phyloP scores from a whole-genome alignment of 2,797 vertebrate species.

The Tachyglossus aculeatus region DNA sequence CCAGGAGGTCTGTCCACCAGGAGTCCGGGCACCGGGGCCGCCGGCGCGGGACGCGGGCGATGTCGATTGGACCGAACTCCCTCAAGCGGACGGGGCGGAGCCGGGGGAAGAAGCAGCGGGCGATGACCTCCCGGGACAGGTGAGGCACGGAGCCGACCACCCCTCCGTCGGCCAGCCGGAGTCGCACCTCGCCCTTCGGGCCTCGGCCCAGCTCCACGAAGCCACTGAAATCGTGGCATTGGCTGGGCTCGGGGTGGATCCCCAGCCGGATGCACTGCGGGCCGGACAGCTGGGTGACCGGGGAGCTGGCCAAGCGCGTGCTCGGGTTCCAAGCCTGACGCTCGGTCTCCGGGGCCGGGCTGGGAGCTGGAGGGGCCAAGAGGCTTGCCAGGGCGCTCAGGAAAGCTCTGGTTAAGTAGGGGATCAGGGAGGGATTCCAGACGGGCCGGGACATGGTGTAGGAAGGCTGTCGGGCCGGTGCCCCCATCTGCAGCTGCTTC shows the following conservation, averaged over 20 bases:
- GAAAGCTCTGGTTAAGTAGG: too few relatives aligned
- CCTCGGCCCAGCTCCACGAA: conserved; percentile 23
- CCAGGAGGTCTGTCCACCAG: conserved; percentile 32
- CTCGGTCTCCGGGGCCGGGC: background rate
- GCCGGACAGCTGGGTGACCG: background rate
- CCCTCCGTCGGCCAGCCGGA: background rate
- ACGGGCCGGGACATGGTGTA: too few relatives aligned
- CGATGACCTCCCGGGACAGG: conserved; percentile 51
- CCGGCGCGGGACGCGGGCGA: conserved; percentile 12
- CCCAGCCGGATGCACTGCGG: conserved; percentile 22
- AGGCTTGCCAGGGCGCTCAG: too few relatives aligned
- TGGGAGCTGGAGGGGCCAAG: background rate
- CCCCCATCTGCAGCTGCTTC: conserved; percentile 29
- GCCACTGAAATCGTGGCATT: conserved; percentile 29
- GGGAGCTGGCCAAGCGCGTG: conserved; percentile 23
- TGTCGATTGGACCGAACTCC: conserved; percentile 48
- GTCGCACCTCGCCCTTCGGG: fast-evolving
- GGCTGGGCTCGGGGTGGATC: conserved; percentile 1
- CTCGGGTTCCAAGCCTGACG: conserved; percentile 51
- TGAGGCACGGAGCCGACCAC: conserved; percentile 18
- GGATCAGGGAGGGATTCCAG: too few relatives aligned
- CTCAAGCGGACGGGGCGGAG: background rate
- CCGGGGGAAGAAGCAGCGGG: conserved; percentile 16
- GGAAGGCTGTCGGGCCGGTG: too few relatives aligned
- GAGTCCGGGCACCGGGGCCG: background rate